phyloP scores from a whole-genome alignment of 2,113 vertebrate genomes.

The Arvicanthis niloticus region DNA sequence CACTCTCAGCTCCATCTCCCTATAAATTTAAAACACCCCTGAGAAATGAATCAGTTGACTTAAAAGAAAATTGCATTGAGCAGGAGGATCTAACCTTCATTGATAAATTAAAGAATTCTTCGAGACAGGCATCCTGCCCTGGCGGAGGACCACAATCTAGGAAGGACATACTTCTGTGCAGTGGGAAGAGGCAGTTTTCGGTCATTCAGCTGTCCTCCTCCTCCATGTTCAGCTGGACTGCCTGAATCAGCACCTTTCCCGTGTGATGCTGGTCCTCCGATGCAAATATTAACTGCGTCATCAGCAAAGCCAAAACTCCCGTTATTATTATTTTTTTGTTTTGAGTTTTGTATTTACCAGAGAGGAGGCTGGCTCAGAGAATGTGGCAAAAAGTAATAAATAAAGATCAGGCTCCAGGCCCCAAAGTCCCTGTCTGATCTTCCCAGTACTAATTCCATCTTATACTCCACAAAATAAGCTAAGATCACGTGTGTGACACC shows the following conservation, averaged over 20 bases:
- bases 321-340: background rate
- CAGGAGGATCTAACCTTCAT: background rate
- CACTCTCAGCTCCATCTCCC: background rate
- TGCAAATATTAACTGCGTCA: fast-evolving
- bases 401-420: fast-evolving
- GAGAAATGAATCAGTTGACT: background rate
- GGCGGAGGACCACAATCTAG: background rate
- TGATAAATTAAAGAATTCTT: background rate
- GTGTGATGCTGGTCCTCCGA: fast-evolving
- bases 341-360: fast-evolving
- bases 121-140: background rate
- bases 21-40: too few species aligned
- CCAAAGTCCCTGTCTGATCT: background rate
- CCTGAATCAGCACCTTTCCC: background rate
- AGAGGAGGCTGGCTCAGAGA: background rate
- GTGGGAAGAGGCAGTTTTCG: background rate
- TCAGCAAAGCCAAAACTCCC: fast-evolving
- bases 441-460: background rate
- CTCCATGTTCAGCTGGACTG: background rate
- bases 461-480: background rate
- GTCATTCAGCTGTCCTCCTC: background rate
- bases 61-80: background rate
- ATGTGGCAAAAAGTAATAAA: fast-evolving
- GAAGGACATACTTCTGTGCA: background rate
- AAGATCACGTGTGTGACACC: background rate